Base-by-base conservation (phyloP, 2,888 invertebrate genomes). In the Stenichneumon culpator region DNA sequence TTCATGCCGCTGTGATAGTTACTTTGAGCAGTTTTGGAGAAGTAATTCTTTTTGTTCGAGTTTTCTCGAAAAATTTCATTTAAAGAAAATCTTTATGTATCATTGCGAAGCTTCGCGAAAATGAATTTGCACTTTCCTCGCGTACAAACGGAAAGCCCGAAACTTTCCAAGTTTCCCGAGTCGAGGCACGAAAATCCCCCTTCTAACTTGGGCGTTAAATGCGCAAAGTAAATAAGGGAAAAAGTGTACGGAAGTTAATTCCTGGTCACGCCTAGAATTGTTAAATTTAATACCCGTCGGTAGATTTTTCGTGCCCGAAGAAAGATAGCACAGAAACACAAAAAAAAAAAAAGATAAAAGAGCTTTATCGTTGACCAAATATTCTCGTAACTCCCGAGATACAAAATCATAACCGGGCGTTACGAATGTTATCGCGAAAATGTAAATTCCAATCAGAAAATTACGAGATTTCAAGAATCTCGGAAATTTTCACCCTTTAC, bases 351-450 rank as follows among this genome's bases (percentile, higher is more conserved):
- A 22, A 19, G 6, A 74, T 60, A 74, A 39, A 44, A 11, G 60
- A 39, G 72, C 25, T 70, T 57, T 72, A 72, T 57, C 57, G 39
- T 44, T 16, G n/a, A 50, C 47, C 32, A 11, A 72, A 36, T 25
- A 57, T 22, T 60, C 39, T n/a, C 39, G 47, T 52, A 57, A 47
- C 54, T 77, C 69, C 4, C 44, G 39, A 70, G 54, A 2, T 52
- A 39, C 39, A 28, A 67, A 70, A 52, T 19, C 65, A 25, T 11
- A n/a, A 70, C 60, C 28, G 9, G 11, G 22, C 14, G 44, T 39
- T 68, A 50, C 11, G 73, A 73, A 60, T 77, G 73, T 84, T 72
- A 80, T 68, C 72, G 14, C n/a, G 16, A 79, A 74, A 81, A 81
- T 74, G 69, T 54, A 73, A 79, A 79, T 70, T 70, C 25, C 60